A percentile compares a stretch with the other conserved stretches of the same genome.
These are phyloP conservation scores for Hemithea aestivaria DNA, from an alignment of 2,888 invertebrate genomes.

Conservation along the genomic window DNA sequence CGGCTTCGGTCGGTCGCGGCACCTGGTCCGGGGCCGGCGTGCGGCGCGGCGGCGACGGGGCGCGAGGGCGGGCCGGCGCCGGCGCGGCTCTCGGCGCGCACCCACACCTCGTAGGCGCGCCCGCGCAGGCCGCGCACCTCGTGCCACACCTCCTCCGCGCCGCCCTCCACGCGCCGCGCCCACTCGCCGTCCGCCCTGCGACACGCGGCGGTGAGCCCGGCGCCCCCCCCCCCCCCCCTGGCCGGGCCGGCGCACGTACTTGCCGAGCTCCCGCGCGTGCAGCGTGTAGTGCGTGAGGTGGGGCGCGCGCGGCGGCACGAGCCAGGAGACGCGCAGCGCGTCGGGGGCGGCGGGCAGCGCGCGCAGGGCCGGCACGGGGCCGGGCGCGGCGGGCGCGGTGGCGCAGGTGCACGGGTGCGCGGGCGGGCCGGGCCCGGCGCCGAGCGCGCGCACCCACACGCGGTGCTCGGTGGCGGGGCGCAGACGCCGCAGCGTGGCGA, in stretches of 20 bases:
- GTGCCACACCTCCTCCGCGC: constrained; percentile 66
- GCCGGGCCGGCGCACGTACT: constrained; percentile 48
- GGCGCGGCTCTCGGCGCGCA: constrained; percentile 82
- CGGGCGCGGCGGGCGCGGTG: constrained; percentile 67
- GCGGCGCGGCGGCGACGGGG: constrained; percentile 76
- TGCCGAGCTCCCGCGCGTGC: constrained; percentile 83
- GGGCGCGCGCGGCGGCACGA: constrained; percentile 85
- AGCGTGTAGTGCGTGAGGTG: constrained; percentile 88
- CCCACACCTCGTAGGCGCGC: constrained; percentile 90
- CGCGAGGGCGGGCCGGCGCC: constrained; percentile 82
- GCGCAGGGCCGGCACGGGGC: constrained; percentile 76
- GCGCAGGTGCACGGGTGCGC: constrained; percentile 85
- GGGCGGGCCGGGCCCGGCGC: constrained; percentile 87
- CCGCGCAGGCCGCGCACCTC: constrained; percentile 84
- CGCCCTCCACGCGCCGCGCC: constrained; percentile 53
- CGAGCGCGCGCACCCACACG: constrained; percentile 87
- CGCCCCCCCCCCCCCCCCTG: background rate
- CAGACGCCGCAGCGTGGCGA: constrained; percentile 82
- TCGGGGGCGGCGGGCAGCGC: constrained; percentile 86
- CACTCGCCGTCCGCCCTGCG: constrained; percentile 56
- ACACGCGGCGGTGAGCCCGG: background rate
- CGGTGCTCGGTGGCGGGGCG: constrained; percentile 91
- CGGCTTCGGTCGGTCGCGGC: too few relatives aligned
- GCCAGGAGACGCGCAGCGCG: constrained; percentile 90
- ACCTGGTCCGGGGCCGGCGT: constrained; percentile 39